These are phyloP conservation scores for Sebastes steindachneri DNA, from an alignment of 2,797 vertebrate species.

Conservation along the genomic window DNA sequence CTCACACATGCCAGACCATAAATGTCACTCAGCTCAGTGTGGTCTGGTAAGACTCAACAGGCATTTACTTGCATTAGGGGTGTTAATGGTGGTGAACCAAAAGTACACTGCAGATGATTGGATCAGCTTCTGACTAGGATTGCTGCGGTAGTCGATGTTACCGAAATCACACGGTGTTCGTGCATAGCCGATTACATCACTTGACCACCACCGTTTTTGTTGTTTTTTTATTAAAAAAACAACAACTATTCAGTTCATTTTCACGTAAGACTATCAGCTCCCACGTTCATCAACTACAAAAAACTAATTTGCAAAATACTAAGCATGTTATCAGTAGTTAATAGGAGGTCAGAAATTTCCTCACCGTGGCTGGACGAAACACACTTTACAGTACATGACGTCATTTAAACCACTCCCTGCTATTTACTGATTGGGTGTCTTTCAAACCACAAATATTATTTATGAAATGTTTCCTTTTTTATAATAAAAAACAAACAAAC, in stretches of 20 bases:
- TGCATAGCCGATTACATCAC: background rate
- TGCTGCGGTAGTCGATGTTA: background rate
- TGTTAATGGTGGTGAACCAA: constrained; percentile 33
- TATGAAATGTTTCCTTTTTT: too few relatives aligned
- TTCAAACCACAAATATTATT: too few relatives aligned
- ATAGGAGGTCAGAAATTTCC: too few relatives aligned
- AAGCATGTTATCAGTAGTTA: background rate
- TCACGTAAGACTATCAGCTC: background rate
- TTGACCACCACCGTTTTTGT: background rate
- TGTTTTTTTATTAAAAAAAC: background rate
- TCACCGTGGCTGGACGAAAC: too few relatives aligned
- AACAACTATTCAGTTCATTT: background rate
- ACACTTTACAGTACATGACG: too few relatives aligned
- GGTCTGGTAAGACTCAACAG: constrained; percentile 35
- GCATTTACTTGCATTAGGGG: constrained; percentile 19
- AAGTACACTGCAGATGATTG: constrained; percentile 17
- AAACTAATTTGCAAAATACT: background rate
- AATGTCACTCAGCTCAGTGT: constrained; percentile 38
- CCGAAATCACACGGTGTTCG: background rate
- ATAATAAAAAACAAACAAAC: too few relatives aligned
- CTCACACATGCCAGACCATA: constrained; percentile 39
- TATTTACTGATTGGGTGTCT: too few relatives aligned
- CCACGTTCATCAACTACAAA: background rate
- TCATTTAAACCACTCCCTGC: too few relatives aligned
- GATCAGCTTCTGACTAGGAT: background rate